phyloP scores from a whole-genome alignment of 1,140 invertebrate species.

The Drosophila pachea region DNA sequence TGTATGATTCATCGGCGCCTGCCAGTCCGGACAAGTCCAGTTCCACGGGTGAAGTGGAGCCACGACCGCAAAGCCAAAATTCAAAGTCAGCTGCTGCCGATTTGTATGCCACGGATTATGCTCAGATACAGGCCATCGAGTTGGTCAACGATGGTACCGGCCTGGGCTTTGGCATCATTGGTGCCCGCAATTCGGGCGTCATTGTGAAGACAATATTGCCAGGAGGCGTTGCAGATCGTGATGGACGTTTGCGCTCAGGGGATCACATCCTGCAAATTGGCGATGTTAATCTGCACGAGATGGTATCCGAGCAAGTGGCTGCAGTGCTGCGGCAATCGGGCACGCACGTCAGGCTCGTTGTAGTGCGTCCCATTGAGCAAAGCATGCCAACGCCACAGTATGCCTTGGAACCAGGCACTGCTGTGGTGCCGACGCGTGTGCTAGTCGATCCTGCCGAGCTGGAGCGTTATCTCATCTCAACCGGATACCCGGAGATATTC shows the following conservation, averaged over 20 bases:
- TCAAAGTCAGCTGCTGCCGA: conserved; percentile 81
- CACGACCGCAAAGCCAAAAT: conserved; percentile 78
- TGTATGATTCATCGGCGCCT: conserved; percentile 79
- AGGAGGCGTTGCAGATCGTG: conserved; percentile 96
- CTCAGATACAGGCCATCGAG: conserved; percentile 97
- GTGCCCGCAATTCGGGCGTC: conserved; percentile 96
- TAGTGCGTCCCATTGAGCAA: conserved; percentile 93
- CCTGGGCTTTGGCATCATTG: conserved; percentile 97
- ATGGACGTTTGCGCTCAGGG: conserved; percentile 94
- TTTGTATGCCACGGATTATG: conserved; percentile 94
- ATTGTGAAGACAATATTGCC: conserved; percentile 98
- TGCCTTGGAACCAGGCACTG: conserved; percentile 78
- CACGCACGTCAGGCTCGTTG: conserved; percentile 93
- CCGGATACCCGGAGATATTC: conserved; percentile 86
- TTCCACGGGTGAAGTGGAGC: conserved; percentile 79
- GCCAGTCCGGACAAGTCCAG: conserved; percentile 70
- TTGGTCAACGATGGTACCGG: conserved; percentile 97
- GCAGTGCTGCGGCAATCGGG: conserved; percentile 96
- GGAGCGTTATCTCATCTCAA: conserved; percentile 90
- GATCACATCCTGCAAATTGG: conserved; percentile 98
- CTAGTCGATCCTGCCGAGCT: conserved; percentile 91
- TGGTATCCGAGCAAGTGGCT: conserved; percentile 98
- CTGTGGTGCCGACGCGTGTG: conserved; percentile 83
- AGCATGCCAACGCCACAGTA: conserved; percentile 72
- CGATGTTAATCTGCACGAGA: conserved; percentile 90